phyloP scores from a whole-genome alignment of 2,113 vertebrate species.

The Orycteropus afer region DNA sequence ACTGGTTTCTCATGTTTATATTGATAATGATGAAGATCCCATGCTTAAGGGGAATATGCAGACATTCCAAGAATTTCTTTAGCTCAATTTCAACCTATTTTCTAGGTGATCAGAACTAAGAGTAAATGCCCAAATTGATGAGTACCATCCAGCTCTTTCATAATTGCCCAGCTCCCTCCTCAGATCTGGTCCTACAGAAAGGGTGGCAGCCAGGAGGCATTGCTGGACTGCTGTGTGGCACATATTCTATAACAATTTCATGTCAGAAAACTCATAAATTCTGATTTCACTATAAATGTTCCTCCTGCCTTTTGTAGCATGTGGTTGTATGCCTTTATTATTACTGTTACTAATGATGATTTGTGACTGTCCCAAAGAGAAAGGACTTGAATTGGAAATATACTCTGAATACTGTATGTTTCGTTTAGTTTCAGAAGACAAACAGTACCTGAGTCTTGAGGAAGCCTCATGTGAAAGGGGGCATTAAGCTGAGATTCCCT shows the following conservation, averaged over 20 bases:
- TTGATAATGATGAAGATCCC: background rate
- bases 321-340: background rate
- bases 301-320: background rate
- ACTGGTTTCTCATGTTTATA: background rate
- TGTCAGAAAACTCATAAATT: background rate
- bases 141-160: background rate
- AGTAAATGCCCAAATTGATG: background rate
- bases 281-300: background rate
- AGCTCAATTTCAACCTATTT: background rate
- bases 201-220: background rate
- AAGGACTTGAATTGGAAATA: background rate
- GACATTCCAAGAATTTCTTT: background rate
- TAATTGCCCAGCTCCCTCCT: background rate
- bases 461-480: slow-evolving; percentile 20
- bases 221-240: background rate
- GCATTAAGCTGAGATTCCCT: slow-evolving; percentile 36
- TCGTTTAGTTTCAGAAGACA: slow-evolving; percentile 6
- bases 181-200: background rate
- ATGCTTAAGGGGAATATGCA: background rate
- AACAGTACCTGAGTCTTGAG: background rate
- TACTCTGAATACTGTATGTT: background rate
- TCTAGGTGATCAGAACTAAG: background rate
- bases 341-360: background rate
- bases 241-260: background rate
- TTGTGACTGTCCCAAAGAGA: background rate